These are phyloP conservation scores for Scrobipalpa atriplicella DNA, from an alignment of 2,888 invertebrate genomes.

Conservation along the genomic window DNA sequence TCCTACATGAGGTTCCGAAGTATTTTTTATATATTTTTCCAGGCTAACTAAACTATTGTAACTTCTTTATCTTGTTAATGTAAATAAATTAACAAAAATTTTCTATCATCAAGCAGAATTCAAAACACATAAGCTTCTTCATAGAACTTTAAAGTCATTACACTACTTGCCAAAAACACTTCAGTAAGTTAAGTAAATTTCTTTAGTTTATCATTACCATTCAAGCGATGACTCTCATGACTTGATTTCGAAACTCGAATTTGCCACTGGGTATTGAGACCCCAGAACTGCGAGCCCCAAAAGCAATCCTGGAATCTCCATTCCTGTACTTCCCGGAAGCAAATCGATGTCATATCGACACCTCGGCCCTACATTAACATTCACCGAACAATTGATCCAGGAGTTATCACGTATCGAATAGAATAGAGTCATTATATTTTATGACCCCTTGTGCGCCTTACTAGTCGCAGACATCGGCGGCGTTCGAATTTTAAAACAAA, in stretches of 20 bases:
- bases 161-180: too few species aligned
- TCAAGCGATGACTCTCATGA: neutral
- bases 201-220: too few species aligned
- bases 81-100: too few species aligned
- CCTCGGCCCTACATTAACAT: conserved; percentile 75
- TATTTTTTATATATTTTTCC: too few species aligned
- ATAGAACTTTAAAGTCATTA: too few species aligned
- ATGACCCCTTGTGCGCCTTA: conserved; percentile 81
- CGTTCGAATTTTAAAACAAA: conserved; percentile 77
- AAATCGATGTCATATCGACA: conserved; percentile 66
- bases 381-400: conserved; percentile 73
- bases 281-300: conserved; percentile 12
- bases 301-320: conserved; percentile 51
- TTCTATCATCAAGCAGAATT: too few species aligned
- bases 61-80: too few species aligned
- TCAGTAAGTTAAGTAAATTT: too few species aligned
- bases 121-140: too few species aligned
- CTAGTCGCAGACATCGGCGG: conserved; percentile 63
- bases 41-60: too few species aligned
- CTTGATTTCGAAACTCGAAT: neutral
- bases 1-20: neutral
- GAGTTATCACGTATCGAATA: conserved; percentile 81
- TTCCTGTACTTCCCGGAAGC: conserved; percentile 74
- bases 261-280: neutral
- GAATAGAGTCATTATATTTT: conserved; percentile 81